These are phyloP conservation scores for Adelges cooleyi DNA, from an alignment of 1,140 invertebrate species.

Conservation along the genomic window DNA sequence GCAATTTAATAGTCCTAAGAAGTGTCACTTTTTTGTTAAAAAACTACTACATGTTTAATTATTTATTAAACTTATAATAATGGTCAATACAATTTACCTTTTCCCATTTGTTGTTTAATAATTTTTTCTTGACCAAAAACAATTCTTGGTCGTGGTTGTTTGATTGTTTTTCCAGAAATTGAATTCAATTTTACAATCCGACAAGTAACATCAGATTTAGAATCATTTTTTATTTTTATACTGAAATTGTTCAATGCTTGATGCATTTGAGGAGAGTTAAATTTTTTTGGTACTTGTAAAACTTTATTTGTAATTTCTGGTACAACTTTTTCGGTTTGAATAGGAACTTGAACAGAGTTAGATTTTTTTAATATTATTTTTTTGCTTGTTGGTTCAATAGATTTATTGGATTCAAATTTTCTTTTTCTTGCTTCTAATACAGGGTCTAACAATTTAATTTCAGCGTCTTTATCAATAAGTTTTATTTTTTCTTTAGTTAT, in stretches of 20 bases:
- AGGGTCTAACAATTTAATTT: not conserved
- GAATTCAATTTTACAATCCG: constrained; percentile 6
- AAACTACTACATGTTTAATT: too few relatives aligned
- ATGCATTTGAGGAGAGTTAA: not conserved
- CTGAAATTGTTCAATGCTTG: not conserved
- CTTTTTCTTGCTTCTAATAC: constrained; percentile 29
- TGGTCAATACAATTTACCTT: not conserved
- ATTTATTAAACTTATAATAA: too few relatives aligned
- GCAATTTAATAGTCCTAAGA: too few relatives aligned
- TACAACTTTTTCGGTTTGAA: not conserved
- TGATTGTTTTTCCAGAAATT: not conserved
- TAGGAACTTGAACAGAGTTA: constrained; percentile 16
- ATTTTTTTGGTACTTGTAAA: not conserved
- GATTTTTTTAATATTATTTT: constrained; percentile 24
- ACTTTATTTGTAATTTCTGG: not conserved
- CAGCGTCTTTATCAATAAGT: not conserved
- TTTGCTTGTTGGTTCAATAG: constrained; percentile 22
- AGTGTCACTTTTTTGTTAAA: too few relatives aligned
- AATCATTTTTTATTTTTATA: constrained; percentile 5
- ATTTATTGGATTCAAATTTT: constrained; percentile 29
- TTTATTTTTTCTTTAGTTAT: constrained; percentile 5
- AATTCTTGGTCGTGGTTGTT: constrained; percentile 8
- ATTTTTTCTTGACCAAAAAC: not conserved
- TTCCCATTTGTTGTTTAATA: not conserved
- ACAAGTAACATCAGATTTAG: not conserved